phyloP scores from a whole-genome alignment of 2,888 invertebrate genomes.

The Cosmorhoe ocellata region DNA sequence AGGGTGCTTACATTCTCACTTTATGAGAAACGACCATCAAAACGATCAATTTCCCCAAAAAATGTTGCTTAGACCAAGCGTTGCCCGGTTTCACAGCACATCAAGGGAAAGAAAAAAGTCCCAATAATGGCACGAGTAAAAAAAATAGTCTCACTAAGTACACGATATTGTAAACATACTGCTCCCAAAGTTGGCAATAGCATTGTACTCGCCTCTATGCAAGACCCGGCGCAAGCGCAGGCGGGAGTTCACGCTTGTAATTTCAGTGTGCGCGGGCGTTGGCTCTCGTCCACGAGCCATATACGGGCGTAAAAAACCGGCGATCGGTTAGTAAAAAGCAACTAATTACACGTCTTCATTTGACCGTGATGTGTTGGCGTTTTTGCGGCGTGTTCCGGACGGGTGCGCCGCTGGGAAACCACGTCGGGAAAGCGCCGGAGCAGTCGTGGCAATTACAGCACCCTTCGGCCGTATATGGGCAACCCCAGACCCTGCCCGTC shows the following conservation, averaged over 20 bases:
- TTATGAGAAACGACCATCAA: too few relatives aligned
- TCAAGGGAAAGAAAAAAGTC: too few relatives aligned
- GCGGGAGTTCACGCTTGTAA: constrained; percentile 46
- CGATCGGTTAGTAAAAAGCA: constrained; percentile 64
- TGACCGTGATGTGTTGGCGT: constrained; percentile 72
- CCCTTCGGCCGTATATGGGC: constrained; percentile 43
- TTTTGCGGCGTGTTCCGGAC: constrained; percentile 64
- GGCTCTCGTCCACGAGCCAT: constrained; percentile 55
- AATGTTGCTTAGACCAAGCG: too few relatives aligned
- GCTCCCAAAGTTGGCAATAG: too few relatives aligned
- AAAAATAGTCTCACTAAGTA: too few relatives aligned
- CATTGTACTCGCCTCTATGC: too few relatives aligned
- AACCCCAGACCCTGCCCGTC: constrained; percentile 34
- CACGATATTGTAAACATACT: too few relatives aligned
- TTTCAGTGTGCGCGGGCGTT: constrained; percentile 67
- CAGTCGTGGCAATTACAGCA: constrained; percentile 34
- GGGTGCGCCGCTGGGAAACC: constrained; percentile 64
- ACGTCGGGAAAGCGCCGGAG: constrained; percentile 47
- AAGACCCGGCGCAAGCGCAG: not conserved
- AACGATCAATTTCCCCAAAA: too few relatives aligned
- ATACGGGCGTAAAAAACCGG: constrained; percentile 60
- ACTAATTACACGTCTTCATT: constrained; percentile 80
- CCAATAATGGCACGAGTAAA: too few relatives aligned
- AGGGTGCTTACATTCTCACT: too few relatives aligned
- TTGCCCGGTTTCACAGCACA: too few relatives aligned